Conservation (phyloP, 2,888 invertebrate species). For the Pseudoips prasinana region DNA sequence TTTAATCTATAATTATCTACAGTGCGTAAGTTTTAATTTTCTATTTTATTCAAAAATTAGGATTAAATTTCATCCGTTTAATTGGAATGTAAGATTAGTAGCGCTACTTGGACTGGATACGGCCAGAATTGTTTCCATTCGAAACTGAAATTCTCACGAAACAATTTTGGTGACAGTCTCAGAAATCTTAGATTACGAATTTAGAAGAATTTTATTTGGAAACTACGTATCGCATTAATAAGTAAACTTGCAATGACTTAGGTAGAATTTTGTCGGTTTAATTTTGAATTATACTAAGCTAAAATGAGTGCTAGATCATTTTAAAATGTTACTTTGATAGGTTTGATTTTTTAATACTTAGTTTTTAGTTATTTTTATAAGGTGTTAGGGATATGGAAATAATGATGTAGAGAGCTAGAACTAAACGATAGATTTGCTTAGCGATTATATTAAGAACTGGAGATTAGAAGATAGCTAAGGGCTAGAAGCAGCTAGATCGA, state of each 20-base stretch:
- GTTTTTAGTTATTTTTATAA: constrained; percentile 17
- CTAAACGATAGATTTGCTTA: constrained; percentile 36
- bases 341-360: constrained; percentile 27
- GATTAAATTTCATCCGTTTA: constrained; percentile 63
- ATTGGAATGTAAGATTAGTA: constrained; percentile 71
- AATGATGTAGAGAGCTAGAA: constrained; percentile 26
- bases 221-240: constrained; percentile 69
- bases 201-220: constrained; percentile 75
- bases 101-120: constrained; percentile 54
- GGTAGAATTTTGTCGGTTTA: constrained; percentile 60
- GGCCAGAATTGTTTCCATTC: constrained; percentile 33
- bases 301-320: constrained; percentile 64
- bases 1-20: constrained; percentile 77
- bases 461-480: constrained; percentile 64
- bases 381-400: constrained; percentile 21
- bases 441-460: constrained; percentile 45
- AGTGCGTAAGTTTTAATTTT: constrained; percentile 75
- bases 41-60: constrained; percentile 70
- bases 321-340: constrained; percentile 43
- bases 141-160: constrained; percentile 33
- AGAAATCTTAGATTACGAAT: constrained; percentile 70
- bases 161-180: constrained; percentile 39
- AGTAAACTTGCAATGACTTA: constrained; percentile 62
- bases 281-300: constrained; percentile 73
- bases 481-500: constrained; percentile 71